A percentile compares a stretch with the other conserved stretches of the same genome.
These are phyloP conservation scores for Polylopha cassiicola DNA, from an alignment of 2,888 invertebrate genomes.

Conservation along the genomic window DNA sequence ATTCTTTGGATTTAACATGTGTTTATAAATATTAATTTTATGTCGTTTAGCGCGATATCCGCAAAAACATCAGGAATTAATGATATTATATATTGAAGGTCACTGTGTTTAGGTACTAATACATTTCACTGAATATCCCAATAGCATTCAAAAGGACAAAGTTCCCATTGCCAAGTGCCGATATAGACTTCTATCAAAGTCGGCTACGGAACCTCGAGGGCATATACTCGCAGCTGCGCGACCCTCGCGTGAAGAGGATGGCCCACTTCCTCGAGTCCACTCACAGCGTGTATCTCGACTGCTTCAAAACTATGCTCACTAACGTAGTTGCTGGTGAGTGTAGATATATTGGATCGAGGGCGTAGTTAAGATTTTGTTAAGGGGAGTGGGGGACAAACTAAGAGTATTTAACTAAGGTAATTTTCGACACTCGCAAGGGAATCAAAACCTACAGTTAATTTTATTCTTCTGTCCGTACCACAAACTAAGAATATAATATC, in stretches of 20 bases:
- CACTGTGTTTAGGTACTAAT: background rate
- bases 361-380: slow-evolving; percentile 5
- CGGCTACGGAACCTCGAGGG: slow-evolving; percentile 89
- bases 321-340: slow-evolving; percentile 84
- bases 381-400: too few relatives aligned
- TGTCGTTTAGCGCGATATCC: too few relatives aligned
- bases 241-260: slow-evolving; percentile 89
- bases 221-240: slow-evolving; percentile 91
- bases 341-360: background rate
- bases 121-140: slow-evolving; percentile 1
- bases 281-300: slow-evolving; percentile 86
- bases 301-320: slow-evolving; percentile 87
- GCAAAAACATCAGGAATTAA: too few relatives aligned
- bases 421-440: too few relatives aligned
- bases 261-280: slow-evolving; percentile 86
- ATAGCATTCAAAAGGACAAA: slow-evolving; percentile 80
- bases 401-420: too few relatives aligned
- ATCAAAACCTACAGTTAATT: too few relatives aligned
- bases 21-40: too few relatives aligned
- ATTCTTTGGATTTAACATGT: too few relatives aligned
- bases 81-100: too few relatives aligned
- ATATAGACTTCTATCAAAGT: slow-evolving; percentile 88
- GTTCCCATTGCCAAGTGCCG: slow-evolving; percentile 83
- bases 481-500: too few relatives aligned
- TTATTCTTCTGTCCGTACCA: too few relatives aligned